Evolutionary conservation across 1,140 invertebrate genomes (phyloP), one percentile per base, ranked within the genome.

Genomic region (Neotoxoptera formosana): DNA sequence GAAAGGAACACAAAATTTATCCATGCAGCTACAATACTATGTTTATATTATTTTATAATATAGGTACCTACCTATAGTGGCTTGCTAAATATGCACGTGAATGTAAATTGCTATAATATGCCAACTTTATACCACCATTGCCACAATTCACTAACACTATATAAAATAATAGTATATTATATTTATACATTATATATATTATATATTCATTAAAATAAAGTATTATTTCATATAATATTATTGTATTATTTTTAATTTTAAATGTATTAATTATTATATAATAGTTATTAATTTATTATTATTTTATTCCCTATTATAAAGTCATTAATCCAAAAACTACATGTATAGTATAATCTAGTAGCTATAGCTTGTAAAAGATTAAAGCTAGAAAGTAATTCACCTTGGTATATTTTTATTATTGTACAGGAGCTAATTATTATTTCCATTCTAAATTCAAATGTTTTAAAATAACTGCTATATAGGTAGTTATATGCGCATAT

Each of bases 301-400:
- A 30, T 67, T 30, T 67, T 67, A 67, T 11, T 17, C 14, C 60
- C 25, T n/a, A 67, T 67, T 14, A 67, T 67, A n/a, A 30, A 67
- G 30, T n/a, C 25, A 67, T 67, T 67, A 67, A 67, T 67, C 30
- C 60, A 67, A 67, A 67, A 67, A 21, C 14, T 67, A 67, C 14
- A 14, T 14, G 2, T 11, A n/a, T 67, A 41, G 4, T 41, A 67
- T 4, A n/a, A 3, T 67, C 11, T 67, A 67, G 60, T n/a, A 76
- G 14, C n/a, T 76, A 41, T 41, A 17, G 17, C n/a, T 76, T 76
- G 14, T n/a, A 76, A 76, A 76, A 76, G 30, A 76, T 76, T 17
- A 17, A 76, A 76, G 60, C 60, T 76, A 76, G 30, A 76, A 76
- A 76, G 60, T 76, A 76, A 76, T 76, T 76, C n/a, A 76, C 60